phyloP scores from a whole-genome alignment of 2,797 vertebrate genomes.

The Chromobotia macracanthus region DNA sequence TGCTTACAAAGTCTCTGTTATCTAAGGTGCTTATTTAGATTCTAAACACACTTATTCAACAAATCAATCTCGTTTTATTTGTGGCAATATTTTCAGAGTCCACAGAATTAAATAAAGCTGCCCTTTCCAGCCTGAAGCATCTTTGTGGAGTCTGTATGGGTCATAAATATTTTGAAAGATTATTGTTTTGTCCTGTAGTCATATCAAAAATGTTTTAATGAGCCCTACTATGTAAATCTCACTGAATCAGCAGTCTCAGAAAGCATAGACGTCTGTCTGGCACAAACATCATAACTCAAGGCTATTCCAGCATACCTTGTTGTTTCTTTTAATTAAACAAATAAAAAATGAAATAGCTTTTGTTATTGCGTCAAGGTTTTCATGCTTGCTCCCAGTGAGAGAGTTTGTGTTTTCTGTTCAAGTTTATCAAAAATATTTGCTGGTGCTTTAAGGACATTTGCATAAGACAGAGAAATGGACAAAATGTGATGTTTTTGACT shows the following conservation, averaged over 20 bases:
- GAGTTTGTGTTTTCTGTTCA: background rate
- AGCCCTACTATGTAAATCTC: background rate
- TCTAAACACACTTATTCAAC: background rate
- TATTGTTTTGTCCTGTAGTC: constrained; percentile 16
- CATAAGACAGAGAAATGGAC: background rate
- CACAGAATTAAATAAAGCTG: background rate
- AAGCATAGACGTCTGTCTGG: background rate
- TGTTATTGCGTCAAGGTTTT: background rate
- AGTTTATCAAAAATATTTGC: background rate
- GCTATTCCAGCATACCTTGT: background rate
- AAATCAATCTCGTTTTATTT: constrained; percentile 11
- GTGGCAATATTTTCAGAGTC: background rate
- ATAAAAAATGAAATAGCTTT: background rate
- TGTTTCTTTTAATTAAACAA: constrained; percentile 13
- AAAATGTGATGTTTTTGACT: background rate
- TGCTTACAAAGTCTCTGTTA: background rate
- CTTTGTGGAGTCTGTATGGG: background rate
- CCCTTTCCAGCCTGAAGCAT: background rate
- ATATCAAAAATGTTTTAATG: background rate
- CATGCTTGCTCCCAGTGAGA: background rate
- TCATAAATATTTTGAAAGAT: background rate
- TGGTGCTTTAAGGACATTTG: background rate
- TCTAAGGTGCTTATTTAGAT: constrained; percentile 9
- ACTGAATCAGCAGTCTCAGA: background rate
- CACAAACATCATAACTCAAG: background rate